These are phyloP conservation scores for Acromyrmex charruanus DNA, from an alignment of 1,140 invertebrate species.

Conservation along the genomic window DNA sequence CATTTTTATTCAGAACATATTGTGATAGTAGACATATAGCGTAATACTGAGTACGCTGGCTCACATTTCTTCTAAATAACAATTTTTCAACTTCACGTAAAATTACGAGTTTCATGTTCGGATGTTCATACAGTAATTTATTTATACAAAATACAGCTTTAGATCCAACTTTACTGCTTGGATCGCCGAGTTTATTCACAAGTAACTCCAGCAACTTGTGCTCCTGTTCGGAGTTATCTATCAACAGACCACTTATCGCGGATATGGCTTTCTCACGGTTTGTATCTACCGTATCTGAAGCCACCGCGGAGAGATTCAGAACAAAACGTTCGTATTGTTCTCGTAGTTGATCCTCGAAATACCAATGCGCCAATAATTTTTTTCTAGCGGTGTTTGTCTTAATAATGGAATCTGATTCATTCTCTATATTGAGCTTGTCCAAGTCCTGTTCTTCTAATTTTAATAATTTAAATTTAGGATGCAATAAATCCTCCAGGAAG, in stretches of 20 bases:
- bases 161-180: slow-evolving; percentile 94
- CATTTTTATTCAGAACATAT: slow-evolving; percentile 90
- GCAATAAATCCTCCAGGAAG: slow-evolving; percentile 92
- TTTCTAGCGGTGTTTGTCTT: slow-evolving; percentile 81
- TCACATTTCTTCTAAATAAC: slow-evolving; percentile 95
- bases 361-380: slow-evolving; percentile 89
- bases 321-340: slow-evolving; percentile 92
- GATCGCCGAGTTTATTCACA: slow-evolving; percentile 98
- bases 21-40: slow-evolving; percentile 96
- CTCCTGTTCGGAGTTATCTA: slow-evolving; percentile 95
- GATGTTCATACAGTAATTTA: slow-evolving; percentile 94
- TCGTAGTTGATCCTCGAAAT: slow-evolving; percentile 95
- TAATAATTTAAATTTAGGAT: slow-evolving; percentile 90
- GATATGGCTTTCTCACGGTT: slow-evolving; percentile 94
- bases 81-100: slow-evolving; percentile 95
- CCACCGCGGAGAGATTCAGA: slow-evolving; percentile 88
- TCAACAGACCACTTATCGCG: slow-evolving; percentile 92
- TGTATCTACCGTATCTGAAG: slow-evolving; percentile 91
- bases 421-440: slow-evolving; percentile 85
- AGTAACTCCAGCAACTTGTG: slow-evolving; percentile 93
- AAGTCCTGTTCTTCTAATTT: slow-evolving; percentile 91
- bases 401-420: slow-evolving; percentile 87
- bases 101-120: slow-evolving; percentile 96
- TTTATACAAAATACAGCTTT: slow-evolving; percentile 95
- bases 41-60: slow-evolving; percentile 96